A percentile compares a stretch with the other conserved stretches of the same genome.
These are phyloP conservation scores for Callocephalon fimbriatum DNA, from an alignment of 2,113 vertebrate species.

Conservation along the genomic window DNA sequence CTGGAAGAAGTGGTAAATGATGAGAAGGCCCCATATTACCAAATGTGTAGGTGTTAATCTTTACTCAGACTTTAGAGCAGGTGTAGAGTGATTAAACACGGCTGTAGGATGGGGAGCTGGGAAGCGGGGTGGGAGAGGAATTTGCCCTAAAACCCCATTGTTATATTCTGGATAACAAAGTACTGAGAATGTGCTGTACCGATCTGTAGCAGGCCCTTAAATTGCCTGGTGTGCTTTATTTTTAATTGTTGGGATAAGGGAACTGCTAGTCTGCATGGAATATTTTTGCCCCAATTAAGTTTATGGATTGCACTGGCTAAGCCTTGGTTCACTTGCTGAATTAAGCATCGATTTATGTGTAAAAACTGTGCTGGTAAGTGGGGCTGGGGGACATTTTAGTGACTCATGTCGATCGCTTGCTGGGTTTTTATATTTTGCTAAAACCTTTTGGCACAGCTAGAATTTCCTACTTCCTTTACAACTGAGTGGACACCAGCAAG, in stretches of 20 bases:
- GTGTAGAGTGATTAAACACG: not conserved
- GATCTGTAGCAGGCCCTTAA: not conserved
- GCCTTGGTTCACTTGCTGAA: slow-evolving; percentile 21
- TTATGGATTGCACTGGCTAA: not conserved
- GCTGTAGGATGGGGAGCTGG: not conserved
- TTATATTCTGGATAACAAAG: not conserved
- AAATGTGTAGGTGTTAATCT: slow-evolving; percentile 6
- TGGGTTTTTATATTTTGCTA: slow-evolving; percentile 34
- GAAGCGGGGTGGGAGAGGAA: not conserved
- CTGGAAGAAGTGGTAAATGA: not conserved
- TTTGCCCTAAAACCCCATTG: not conserved
- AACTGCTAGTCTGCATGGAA: not conserved
- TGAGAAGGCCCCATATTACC: not conserved
- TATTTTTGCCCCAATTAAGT: not conserved
- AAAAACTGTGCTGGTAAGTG: not conserved
- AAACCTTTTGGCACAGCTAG: slow-evolving; percentile 45
- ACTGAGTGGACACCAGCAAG: not conserved
- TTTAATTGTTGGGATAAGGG: not conserved
- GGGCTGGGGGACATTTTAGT: not conserved
- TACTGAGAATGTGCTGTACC: not conserved
- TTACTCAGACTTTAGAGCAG: not conserved
- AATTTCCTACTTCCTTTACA: not conserved
- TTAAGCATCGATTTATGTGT: slow-evolving; percentile 27
- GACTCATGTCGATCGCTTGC: not conserved
- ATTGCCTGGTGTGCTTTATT: not conserved